A percentile compares a stretch with the other conserved stretches of the same genome.
Evolutionary conservation across 2,797 vertebrate genomes (phyloP).

Genomic region (Huso huso): DNA sequence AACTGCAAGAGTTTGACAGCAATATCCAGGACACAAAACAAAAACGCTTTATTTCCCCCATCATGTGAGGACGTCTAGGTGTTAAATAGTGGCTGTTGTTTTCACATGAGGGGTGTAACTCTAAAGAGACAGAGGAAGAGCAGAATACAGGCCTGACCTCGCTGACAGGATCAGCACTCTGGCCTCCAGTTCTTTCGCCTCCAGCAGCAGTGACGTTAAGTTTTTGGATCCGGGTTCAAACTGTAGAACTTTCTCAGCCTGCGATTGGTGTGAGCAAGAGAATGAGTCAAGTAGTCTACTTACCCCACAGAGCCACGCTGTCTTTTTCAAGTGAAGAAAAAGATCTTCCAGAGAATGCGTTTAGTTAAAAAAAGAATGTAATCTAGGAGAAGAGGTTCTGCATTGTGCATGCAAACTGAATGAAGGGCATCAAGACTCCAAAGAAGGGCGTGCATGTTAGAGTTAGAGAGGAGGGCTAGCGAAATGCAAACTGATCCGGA

Average conservation of each 20-base stretch:
- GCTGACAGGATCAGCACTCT: conserved; percentile 95
- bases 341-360: conserved; percentile 64
- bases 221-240: conserved; percentile 96
- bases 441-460: conserved; percentile 87
- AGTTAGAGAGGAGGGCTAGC: conserved; percentile 74
- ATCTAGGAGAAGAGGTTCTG: conserved; percentile 64
- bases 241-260: conserved; percentile 99
- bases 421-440: conserved; percentile 92
- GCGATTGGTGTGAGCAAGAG: conserved; percentile 68
- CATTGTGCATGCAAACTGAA: conserved; percentile 97
- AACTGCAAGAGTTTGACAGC: no score
- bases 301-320: conserved; percentile 66
- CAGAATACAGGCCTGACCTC: conserved; percentile 60
- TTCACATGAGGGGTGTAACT: no score
- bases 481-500: conserved; percentile 78
- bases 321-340: conserved; percentile 52
- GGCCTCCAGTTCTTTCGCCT: conserved; percentile 95
- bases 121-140: background rate
- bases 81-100: no score
- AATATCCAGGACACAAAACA: no score
- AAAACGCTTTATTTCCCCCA: no score
- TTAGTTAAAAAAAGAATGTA: conserved; percentile 57
- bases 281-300: conserved; percentile 59
- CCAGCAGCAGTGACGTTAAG: conserved; percentile 90
- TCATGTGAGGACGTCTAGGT: no score